Base-by-base conservation (phyloP, 2,888 invertebrate genomes). In the Pocota personata region DNA sequence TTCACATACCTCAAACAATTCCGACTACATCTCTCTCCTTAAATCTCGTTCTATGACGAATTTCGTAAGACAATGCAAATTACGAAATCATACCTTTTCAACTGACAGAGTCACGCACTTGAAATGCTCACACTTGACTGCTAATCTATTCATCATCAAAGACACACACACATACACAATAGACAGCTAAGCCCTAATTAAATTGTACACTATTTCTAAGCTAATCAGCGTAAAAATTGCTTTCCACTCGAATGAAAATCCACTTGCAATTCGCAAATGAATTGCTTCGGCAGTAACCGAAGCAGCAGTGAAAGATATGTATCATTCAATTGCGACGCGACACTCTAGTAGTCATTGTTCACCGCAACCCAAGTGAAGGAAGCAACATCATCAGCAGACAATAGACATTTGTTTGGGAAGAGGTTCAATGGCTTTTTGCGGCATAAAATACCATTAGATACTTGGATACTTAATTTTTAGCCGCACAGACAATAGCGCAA, bases 201-300 rank as follows among this genome's bases (percentile, higher is more conserved):
- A 83, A 83, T 78, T 30, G 72, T 55, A 19, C 40, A 66, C 57
- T 16, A 69, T 64, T 79, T 52, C 55, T 37, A 46, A 72, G 60
- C 79, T 64, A 84, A 79, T 84, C 83, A 50, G 79, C 62, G 73
- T 84, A 69, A 69, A 67, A 84, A 84, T 84, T 71, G 75, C 80
- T 84, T 84, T 84, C 80, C 84, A 80, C 64, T 84, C 66, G 69
- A 80, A 66, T n/a, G 43, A 69, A n/a, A 6, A 71, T 58, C n/a
- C 32, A 14, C 67, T 64, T 69, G 50, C 75, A 73, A 52, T 67
- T 73, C 67, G 64, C 55, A 57, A 79, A 79, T 57, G 77, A 77
- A 79, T 79, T 72, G 35, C 66, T 66, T 32, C 48, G 55, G 19
- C 58, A 35, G 10, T 14, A 19, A 6, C 12, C 8, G 12, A 8